Evolutionary conservation across 2,113 vertebrate genomes (phyloP).

Genomic region (Microtus ochrogaster): DNA sequence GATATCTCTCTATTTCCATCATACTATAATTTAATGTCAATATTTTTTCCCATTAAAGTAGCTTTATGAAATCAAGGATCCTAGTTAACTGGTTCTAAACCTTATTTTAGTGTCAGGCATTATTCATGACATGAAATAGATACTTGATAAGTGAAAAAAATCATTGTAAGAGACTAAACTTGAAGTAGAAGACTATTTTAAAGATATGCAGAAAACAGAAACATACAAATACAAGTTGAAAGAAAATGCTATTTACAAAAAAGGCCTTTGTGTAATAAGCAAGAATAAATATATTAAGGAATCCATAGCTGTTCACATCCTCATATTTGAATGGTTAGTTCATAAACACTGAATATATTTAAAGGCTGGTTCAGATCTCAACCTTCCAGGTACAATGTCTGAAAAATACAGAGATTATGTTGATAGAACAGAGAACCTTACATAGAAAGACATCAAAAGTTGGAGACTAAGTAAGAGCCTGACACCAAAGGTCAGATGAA

Average conservation of each 20-base stretch:
- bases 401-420: neutral
- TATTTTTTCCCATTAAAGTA: neutral
- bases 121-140: neutral
- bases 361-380: slow-evolving; percentile 9
- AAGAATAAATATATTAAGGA: neutral
- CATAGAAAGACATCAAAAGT: neutral
- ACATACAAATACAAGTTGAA: neutral
- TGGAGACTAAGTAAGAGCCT: neutral
- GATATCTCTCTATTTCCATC: neutral
- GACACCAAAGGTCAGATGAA: neutral
- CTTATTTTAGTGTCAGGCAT: neutral
- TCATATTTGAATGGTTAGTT: neutral
- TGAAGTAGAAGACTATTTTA: neutral
- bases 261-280: neutral
- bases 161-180: neutral
- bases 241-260: neutral
- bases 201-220: neutral
- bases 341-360: neutral
- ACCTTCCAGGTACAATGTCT: slow-evolving; percentile 18
- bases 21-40: neutral
- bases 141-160: neutral
- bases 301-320: neutral
- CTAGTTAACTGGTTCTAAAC: neutral
- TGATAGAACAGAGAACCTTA: neutral
- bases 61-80: neutral